Base-by-base conservation (phyloP, 1,140 invertebrate genomes). In the Nebria ingens region DNA sequence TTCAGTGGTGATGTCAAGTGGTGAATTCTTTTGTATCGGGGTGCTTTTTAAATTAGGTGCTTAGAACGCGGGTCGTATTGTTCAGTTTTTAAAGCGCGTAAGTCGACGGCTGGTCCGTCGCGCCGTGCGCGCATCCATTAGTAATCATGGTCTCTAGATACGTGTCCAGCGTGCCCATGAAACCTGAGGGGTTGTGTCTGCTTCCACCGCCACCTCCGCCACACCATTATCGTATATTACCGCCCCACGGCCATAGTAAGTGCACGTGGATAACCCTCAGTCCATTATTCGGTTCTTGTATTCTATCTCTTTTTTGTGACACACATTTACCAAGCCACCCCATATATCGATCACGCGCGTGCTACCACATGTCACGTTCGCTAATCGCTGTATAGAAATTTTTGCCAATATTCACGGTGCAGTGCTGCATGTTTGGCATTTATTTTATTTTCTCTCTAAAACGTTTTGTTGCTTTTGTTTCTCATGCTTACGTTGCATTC, bases 141-240 rank as follows among this genome's bases (percentile, higher is more conserved):
- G 3, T 17, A 6, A 17, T 54, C 55, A 67, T 65, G 64, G 65
- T 68, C 53, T 68, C 68, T 19, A 61, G 68, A 59, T 70, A 65
- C 60, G 65, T 69, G 34, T 63, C 64, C 29, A 66, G 62, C 49
- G 67, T 63, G 29, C 61, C 64, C 23, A 62, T 69, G 22, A 68
- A 68, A 61, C 65, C 64, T 52, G 67, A 68, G 40, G 67, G 68
- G 49, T 59, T 70, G 38, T 70, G 68, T 52, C 45, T 68, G 51
- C 56, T 70, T 49, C 64, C 66, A 20, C 66, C 62, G 19, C 59
- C 51, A 29, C 62, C 56, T 21, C 59, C 65, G 9, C 59, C 65
- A 9, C 65, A 63, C n/a, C 61, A 59, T 54, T 67, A 64, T 56
- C 62, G 65, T 57, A 67, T 69, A 63, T 60, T 68, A 54, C 59